Evolutionary conservation across 2,113 vertebrate genomes (phyloP).

Genomic region (Eclectus roratus): DNA sequence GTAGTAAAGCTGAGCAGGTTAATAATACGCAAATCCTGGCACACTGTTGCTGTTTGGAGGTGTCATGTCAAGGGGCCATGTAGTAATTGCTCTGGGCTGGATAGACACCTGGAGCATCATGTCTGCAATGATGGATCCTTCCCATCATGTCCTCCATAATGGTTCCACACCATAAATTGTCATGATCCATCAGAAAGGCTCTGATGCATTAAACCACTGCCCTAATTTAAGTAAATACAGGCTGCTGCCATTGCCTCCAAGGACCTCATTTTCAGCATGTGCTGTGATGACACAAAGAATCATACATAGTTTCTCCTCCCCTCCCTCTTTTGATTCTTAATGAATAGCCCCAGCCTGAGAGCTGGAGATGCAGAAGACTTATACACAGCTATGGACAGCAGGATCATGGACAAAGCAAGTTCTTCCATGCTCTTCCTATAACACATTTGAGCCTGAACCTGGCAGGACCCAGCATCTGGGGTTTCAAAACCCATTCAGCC

Average conservation of each 20-base stretch:
- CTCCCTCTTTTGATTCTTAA: slow-evolving; percentile 3
- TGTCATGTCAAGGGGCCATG: neutral
- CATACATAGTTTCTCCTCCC: neutral
- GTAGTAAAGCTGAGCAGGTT: neutral
- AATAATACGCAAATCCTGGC: slow-evolving; percentile 41
- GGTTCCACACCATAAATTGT: slow-evolving; percentile 1
- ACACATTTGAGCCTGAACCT: accelerated
- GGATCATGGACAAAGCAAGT: neutral
- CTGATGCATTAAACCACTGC: slow-evolving; percentile 12
- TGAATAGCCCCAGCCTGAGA: neutral
- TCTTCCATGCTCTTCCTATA: neutral
- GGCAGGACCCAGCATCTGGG: neutral
- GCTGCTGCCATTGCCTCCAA: neutral
- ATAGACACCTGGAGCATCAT: slow-evolving; percentile 1
- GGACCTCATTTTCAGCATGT: slow-evolving; percentile 23
- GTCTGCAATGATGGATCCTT: neutral
- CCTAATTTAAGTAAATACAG: slow-evolving; percentile 19
- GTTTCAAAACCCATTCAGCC: neutral
- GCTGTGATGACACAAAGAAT: neutral
- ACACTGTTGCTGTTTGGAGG: slow-evolving; percentile 11
- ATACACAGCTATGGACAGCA: neutral
- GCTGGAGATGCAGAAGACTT: neutral
- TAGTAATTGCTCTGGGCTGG: neutral
- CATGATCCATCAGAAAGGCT: neutral
- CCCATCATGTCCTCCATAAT: neutral